Evolutionary conservation across 2,113 vertebrate species (phyloP), one percentile per base, ranked within the genome.

Genomic region (Hippocampus mohnikei): DNA sequence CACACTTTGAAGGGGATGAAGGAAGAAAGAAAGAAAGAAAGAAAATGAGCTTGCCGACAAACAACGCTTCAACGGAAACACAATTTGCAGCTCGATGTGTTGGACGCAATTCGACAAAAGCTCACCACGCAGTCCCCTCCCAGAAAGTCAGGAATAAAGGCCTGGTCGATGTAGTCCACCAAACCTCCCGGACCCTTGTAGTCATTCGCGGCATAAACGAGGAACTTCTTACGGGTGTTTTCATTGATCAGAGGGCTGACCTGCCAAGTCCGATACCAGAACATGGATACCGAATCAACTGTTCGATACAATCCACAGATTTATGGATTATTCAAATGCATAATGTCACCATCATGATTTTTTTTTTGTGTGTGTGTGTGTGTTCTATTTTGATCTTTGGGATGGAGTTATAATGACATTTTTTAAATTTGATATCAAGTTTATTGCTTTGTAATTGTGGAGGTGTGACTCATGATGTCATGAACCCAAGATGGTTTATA

Each of bases 221-320:
- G 95, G 81, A 99, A 98, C 73, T 98, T 99, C 77, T 95, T 96
- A 16, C 95, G 93, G 9, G 96, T 98, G 85, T 99, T 99, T 85
- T 99, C 96, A 63, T 98, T 95, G 16, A 98, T 98, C 84, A 99
- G 94, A 0, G 96, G 96, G 76, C 96, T 99, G 65, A 99, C 93
- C 96, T 99, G 74, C 69, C 69, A 20, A 71, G 64, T 3, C 12
- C 69, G 44, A 40, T 25, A 16, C 0, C 15, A 37, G 15, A 46
- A 27, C 41, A 67, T 33, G 25, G 42, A 27, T 15, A 50, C 41
- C 56, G 46, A 44, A 41, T 46, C 61, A 55, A 58, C 62, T 64
- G 1, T 25, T 9, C 37, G 76, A 61, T 23, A 53, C 13, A 41
- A 50, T 41, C 61, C 8, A 27, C 25, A 5, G 40, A 10, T n/a